Evolutionary conservation across 2,888 invertebrate genomes (phyloP).

Genomic region (Drosophila anomelani): DNA sequence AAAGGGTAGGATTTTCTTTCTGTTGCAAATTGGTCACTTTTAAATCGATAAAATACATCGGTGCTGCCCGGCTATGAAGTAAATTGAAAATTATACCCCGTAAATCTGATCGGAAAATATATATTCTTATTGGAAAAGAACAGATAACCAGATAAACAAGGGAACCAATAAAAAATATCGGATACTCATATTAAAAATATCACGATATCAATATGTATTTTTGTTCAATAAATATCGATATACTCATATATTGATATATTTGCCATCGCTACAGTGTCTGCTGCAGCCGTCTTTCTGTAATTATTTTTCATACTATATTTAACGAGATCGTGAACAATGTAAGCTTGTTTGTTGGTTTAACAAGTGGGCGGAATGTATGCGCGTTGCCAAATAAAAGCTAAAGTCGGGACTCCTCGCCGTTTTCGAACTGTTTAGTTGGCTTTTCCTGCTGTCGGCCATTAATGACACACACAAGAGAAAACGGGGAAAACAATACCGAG

Average conservation of each 20-base stretch:
- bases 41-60: neutral
- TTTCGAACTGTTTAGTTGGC: conserved; percentile 2
- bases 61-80: neutral
- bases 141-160: no score
- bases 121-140: neutral
- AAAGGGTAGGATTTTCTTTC: neutral
- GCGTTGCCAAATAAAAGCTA: neutral
- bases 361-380: conserved; percentile 13
- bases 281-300: conserved; percentile 37
- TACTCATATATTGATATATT: conserved; percentile 10
- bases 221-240: neutral
- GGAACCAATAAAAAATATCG: no score
- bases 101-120: neutral
- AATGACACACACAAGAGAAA: conserved; percentile 62
- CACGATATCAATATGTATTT: no score
- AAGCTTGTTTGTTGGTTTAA: conserved; percentile 9
- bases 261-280: conserved; percentile 26
- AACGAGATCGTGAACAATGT: conserved; percentile 28
- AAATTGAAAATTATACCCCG: neutral
- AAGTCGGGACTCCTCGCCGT: neutral
- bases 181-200: no score
- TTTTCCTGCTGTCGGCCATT: conserved; percentile 64
- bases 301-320: conserved; percentile 35
- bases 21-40: neutral
- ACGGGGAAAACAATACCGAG: conserved; percentile 50